phyloP scores from a whole-genome alignment of 2,797 vertebrate species.

The Sciurus carolinensis region DNA sequence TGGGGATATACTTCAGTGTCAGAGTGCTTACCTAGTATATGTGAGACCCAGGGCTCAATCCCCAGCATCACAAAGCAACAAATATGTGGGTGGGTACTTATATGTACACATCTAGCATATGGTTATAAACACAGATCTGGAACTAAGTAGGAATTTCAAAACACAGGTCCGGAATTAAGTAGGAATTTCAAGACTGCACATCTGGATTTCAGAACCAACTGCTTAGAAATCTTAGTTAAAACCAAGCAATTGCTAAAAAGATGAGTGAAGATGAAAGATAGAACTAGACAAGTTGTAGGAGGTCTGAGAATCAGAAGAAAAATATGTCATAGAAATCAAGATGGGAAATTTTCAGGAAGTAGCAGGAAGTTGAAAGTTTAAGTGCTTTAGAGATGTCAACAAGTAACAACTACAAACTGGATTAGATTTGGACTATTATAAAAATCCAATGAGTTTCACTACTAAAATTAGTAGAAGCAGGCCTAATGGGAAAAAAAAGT shows the following conservation, averaged over 20 bases:
- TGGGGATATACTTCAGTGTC: background rate
- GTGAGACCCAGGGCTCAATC: no score
- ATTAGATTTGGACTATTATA: conserved; percentile 23
- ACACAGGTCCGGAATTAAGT: background rate
- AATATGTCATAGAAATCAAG: conserved; percentile 46
- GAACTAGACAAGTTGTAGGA: background rate
- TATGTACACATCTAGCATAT: background rate
- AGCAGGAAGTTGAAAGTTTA: background rate
- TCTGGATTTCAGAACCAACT: conserved; percentile 52
- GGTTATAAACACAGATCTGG: no score
- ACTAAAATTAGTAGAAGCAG: conserved; percentile 26
- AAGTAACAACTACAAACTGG: conserved; percentile 30
- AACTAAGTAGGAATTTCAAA: background rate
- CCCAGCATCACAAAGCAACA: background rate
- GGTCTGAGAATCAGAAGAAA: conserved; percentile 20
- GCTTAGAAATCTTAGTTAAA: conserved; percentile 23
- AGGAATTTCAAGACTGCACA: background rate
- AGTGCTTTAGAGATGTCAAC: conserved; percentile 53
- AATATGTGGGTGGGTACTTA: background rate
- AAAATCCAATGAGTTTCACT: background rate
- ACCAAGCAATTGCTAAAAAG: background rate
- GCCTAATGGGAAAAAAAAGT: background rate
- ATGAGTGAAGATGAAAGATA: background rate
- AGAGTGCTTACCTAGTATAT: background rate
- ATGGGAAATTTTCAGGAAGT: conserved; percentile 28